Evolutionary conservation across 2,113 vertebrate genomes (phyloP).

Genomic region (Gopherus flavomarginatus): DNA sequence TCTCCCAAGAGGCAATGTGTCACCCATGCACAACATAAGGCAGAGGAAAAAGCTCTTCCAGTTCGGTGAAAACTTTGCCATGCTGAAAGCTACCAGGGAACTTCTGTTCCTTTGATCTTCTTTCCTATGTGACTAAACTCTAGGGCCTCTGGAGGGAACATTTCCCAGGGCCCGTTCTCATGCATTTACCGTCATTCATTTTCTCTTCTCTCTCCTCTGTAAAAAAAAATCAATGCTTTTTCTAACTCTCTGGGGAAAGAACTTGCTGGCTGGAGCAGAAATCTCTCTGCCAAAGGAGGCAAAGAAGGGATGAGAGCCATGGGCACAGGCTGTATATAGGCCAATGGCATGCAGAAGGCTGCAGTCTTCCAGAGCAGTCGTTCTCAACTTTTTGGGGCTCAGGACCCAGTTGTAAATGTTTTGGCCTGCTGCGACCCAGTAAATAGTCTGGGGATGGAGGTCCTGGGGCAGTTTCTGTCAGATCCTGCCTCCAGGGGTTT

Average conservation of each 20-base stretch:
- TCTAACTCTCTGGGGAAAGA: background rate
- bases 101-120: background rate
- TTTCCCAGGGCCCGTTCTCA: fast-evolving
- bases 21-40: background rate
- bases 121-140: background rate
- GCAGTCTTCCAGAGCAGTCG: background rate
- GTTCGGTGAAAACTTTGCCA: background rate
- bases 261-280: background rate
- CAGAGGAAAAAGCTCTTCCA: background rate
- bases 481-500: background rate
- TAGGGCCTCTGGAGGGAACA: background rate
- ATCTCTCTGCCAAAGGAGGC: background rate
- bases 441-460: background rate
- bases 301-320: background rate
- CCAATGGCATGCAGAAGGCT: background rate
- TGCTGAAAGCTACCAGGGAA: background rate
- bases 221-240: background rate
- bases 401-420: background rate
- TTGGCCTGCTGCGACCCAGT: background rate
- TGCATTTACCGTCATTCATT: background rate
- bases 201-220: background rate
- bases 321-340: background rate
- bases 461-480: background rate
- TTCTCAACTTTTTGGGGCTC: background rate
- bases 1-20: background rate